Evolutionary conservation across 2,797 vertebrate species (phyloP).

Genomic region (Bradypodion ventrale): DNA sequence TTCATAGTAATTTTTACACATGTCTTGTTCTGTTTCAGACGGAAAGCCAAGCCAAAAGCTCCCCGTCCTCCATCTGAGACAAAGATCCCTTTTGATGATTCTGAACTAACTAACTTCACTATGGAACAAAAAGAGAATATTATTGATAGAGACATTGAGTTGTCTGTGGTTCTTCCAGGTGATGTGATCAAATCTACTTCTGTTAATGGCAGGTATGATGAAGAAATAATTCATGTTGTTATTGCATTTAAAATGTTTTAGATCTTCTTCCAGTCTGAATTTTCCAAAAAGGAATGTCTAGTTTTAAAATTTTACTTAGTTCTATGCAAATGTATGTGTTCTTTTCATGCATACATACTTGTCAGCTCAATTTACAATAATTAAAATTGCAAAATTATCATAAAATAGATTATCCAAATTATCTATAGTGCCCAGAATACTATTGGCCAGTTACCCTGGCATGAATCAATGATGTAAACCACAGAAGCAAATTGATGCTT

Average conservation of each 20-base stretch:
- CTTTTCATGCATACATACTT: neutral
- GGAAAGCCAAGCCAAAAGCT: constrained; percentile 90
- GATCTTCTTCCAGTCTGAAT: neutral
- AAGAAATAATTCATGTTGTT: neutral
- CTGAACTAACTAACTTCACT: constrained; percentile 70
- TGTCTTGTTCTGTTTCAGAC: constrained; percentile 77
- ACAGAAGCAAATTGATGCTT: too few species aligned
- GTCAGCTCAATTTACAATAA: neutral
- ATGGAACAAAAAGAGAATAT: constrained; percentile 92
- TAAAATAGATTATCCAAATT: neutral
- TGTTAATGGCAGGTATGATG: constrained; percentile 88
- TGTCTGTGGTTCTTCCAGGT: constrained; percentile 90
- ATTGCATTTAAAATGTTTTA: neutral
- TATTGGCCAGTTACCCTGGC: too few species aligned
- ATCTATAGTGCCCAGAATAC: too few species aligned
- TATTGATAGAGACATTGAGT: constrained; percentile 86
- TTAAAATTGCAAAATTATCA: neutral
- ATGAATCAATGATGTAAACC: too few species aligned
- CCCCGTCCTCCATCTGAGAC: constrained; percentile 85
- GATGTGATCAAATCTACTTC: constrained; percentile 84
- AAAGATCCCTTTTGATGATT: constrained; percentile 75
- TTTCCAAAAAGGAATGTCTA: neutral
- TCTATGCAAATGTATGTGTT: neutral
- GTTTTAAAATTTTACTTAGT: neutral
- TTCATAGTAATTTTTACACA: constrained; percentile 8